Evolutionary conservation across 2,888 invertebrate species (phyloP).

Genomic region (Mamestra brassicae): DNA sequence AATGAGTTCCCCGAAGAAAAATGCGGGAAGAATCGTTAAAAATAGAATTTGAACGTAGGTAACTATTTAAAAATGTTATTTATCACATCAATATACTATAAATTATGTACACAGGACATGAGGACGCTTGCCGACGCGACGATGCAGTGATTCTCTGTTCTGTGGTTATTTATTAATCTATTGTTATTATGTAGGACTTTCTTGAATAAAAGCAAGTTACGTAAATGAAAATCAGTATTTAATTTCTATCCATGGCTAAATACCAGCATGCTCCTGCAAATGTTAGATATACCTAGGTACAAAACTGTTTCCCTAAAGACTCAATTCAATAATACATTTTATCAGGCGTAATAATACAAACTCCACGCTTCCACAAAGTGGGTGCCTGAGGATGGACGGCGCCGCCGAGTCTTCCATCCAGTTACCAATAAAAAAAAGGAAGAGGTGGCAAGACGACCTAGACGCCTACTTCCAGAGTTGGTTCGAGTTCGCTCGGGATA

Average conservation of each 20-base stretch:
- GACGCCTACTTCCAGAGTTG: too few relatives aligned
- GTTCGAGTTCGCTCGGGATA: too few relatives aligned
- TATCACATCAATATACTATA: constrained; percentile 5
- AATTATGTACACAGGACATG: neutral
- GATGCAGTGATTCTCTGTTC: neutral
- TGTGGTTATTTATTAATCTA: constrained; percentile 3
- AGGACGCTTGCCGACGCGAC: neutral
- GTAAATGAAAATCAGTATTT: neutral
- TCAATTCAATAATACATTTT: too few relatives aligned
- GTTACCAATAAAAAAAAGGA: too few relatives aligned
- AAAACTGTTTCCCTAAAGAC: too few relatives aligned
- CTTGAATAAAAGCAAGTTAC: constrained; percentile 2
- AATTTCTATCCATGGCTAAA: neutral
- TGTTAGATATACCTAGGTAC: too few relatives aligned
- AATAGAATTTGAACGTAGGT: neutral
- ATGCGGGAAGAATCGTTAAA: neutral
- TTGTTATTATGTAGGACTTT: neutral
- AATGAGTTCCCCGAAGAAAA: neutral
- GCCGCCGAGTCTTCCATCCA: too few relatives aligned
- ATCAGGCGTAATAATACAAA: too few relatives aligned
- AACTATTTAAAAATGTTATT: neutral
- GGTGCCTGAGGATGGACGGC: too few relatives aligned
- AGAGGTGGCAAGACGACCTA: too few relatives aligned
- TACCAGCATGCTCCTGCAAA: too few relatives aligned
- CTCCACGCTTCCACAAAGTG: too few relatives aligned